phyloP scores from a whole-genome alignment of 2,113 vertebrate species.

The Festucalex cinctus region DNA sequence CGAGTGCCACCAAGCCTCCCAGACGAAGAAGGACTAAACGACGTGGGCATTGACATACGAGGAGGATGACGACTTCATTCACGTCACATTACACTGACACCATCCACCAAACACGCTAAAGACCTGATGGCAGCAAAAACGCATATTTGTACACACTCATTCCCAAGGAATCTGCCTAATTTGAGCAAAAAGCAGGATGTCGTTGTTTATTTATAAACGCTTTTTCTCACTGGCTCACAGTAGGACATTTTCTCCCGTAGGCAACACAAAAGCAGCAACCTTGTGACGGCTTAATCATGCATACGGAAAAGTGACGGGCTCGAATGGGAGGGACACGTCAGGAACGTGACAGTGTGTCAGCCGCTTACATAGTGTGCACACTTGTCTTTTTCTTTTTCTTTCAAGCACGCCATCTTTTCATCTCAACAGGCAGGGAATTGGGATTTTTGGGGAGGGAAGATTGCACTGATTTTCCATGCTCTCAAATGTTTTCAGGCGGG shows the following conservation, averaged over 20 bases:
- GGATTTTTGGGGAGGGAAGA: background rate
- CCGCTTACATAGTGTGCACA: conserved; percentile 10
- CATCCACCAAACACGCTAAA: background rate
- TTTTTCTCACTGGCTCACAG: conserved; percentile 12
- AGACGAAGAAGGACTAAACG: conserved; percentile 12
- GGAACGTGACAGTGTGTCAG: conserved; percentile 9
- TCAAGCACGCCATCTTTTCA: conserved; percentile 15
- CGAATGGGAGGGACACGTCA: conserved; percentile 46
- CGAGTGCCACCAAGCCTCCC: background rate
- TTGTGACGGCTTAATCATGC: conserved; percentile 48
- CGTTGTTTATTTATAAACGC: background rate
- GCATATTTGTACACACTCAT: background rate
- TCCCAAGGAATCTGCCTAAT: background rate
- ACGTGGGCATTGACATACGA: conserved; percentile 5
- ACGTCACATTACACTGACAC: conserved; percentile 14
- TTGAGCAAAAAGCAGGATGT: background rate
- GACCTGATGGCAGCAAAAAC: conserved; percentile 5
- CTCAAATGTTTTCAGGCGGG: background rate
- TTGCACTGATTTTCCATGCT: background rate
- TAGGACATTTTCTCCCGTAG: conserved; percentile 16
- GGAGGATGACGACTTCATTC: conserved; percentile 19
- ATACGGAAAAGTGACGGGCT: conserved; percentile 41
- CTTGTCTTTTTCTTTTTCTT: conserved; percentile 7
- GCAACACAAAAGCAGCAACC: conserved; percentile 31
- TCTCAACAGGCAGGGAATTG: conserved; percentile 2